Base-by-base conservation (phyloP, 2,113 vertebrate species). In the Gadus macrocephalus region DNA sequence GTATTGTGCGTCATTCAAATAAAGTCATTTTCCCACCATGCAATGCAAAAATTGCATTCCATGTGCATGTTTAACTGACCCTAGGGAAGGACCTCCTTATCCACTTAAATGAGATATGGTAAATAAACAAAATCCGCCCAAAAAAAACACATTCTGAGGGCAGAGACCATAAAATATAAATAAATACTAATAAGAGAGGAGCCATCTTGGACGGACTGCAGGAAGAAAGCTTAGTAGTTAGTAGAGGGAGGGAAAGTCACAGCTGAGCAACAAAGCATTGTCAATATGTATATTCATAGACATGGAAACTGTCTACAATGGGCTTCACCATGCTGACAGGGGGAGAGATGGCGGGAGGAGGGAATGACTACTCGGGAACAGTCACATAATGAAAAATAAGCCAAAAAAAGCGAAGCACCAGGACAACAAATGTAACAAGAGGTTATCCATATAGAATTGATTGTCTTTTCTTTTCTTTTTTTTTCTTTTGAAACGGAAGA, bases 381-480 rank as follows among this genome's bases (percentile, higher is more conserved):
- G 79, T 92, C 92, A 93, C 91, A 91, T 90, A 88, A 92, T 90
- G 86, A 81, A 83, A 85, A 90, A 86, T 89, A 88, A 89, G 87
- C 87, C 86, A 90, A 90, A 88, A 88, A 89, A 90, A 89, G 88
- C 82, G 88, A 93, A 92, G 88, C 90, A 97, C 91, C 90, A 83
- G 91, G 93, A 98, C 94, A 91, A 94, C 94, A 95, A 79, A 93
- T 92, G 89, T 93, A 93, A 96, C 94, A 94, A 92, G 90, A 94
- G 92, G 95, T 92, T 89, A 86, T 87, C 86, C 79, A 86, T 86
- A 89, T 72, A 90, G 64, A 81, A 85, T 55, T 74, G 35, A 16
- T 35, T 66, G 17, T 38, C 42, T 84, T 86, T 42, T 75, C 67
- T 69, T 78, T 62, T 60, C 53, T 67, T 64, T 62, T 73, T 73